Evolutionary conservation across 2,113 vertebrate genomes (phyloP), one percentile per base, ranked within the genome.

Genomic region (Pyxicephalus adspersus): DNA sequence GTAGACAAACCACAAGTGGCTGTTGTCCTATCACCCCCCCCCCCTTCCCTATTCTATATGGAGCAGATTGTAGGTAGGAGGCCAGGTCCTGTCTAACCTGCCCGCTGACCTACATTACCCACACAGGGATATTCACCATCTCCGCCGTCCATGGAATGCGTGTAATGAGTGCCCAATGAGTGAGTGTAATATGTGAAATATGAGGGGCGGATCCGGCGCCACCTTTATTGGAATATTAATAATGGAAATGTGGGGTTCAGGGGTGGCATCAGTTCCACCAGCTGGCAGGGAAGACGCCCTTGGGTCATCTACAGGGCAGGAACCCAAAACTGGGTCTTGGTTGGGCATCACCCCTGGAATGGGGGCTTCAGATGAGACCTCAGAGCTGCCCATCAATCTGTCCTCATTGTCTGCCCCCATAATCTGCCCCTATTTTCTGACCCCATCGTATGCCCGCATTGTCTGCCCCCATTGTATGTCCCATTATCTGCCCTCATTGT

Each of bases 81-180:
- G 5, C 38, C 54, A 75, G 13, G 54, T 60, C 23, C 34, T 45
- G 74, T 64, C 23, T 45, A 63, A 64, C 57, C 74, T 64, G 60
- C 38, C 58, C 15, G 74, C 58, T 64, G 60, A 61, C 60, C 74
- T 64, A 64, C 9, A 76, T 74, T 15, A 25, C 26, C 71, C 54
- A 60, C 0, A 23, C 58, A 60, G n/a, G 20, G 29, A n/a, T 8
- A 61, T 61, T 45, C 9, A 45, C 11, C 38, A 45, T 19, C 29
- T 58, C 26, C 58, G 71, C 50, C 57, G 60, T 74, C 28, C 60
- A 28, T 60, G 29, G 71, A 74, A 74, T 74, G 71, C 71, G 60
- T n/a, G 11, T 45, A 9, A 45, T 45, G 1, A 29, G 25, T 60
- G 23, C 19, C 54, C 54, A 58, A 13, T 18, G n/a, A 28, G 16